Evolutionary conservation across 2,888 invertebrate species (phyloP).

Genomic region (Drosophila nigricruria): DNA sequence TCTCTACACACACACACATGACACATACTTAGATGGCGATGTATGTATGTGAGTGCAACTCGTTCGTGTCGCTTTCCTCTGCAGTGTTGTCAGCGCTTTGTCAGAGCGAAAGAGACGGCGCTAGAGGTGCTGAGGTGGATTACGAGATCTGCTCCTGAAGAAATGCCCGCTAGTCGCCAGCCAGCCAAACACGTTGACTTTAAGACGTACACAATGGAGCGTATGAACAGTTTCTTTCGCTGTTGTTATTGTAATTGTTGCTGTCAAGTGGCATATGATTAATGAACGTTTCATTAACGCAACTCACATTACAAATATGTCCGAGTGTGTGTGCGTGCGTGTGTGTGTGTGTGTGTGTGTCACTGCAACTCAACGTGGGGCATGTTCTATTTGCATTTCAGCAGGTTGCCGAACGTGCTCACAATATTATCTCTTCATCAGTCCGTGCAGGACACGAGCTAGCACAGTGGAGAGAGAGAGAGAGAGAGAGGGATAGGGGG

Average conservation of each 20-base stretch:
- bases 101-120: background rate
- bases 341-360: slow-evolving; percentile 31
- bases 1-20: slow-evolving; percentile 8
- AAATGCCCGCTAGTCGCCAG: slow-evolving; percentile 33
- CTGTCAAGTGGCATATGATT: slow-evolving; percentile 71
- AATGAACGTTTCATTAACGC: slow-evolving; percentile 79
- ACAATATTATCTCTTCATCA: slow-evolving; percentile 83
- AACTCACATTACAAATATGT: slow-evolving; percentile 59
- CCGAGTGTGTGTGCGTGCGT: slow-evolving; percentile 16
- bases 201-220: slow-evolving; percentile 43
- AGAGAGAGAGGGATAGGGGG: slow-evolving; percentile 2
- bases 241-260: slow-evolving; percentile 9
- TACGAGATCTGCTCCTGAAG: slow-evolving; percentile 11
- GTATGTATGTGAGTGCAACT: slow-evolving; percentile 31
- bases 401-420: slow-evolving; percentile 79
- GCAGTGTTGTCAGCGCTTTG: slow-evolving; percentile 60
- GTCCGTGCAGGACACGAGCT: slow-evolving; percentile 54
- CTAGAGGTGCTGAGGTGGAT: too few relatives aligned
- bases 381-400: slow-evolving; percentile 72
- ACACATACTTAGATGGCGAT: background rate
- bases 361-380: slow-evolving; percentile 17
- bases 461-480: slow-evolving; percentile 22
- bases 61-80: slow-evolving; percentile 7
- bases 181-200: slow-evolving; percentile 10
- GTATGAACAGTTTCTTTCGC: slow-evolving; percentile 52